Conservation (phyloP, 2,797 vertebrate genomes). For the Psittacula derbiana region DNA sequence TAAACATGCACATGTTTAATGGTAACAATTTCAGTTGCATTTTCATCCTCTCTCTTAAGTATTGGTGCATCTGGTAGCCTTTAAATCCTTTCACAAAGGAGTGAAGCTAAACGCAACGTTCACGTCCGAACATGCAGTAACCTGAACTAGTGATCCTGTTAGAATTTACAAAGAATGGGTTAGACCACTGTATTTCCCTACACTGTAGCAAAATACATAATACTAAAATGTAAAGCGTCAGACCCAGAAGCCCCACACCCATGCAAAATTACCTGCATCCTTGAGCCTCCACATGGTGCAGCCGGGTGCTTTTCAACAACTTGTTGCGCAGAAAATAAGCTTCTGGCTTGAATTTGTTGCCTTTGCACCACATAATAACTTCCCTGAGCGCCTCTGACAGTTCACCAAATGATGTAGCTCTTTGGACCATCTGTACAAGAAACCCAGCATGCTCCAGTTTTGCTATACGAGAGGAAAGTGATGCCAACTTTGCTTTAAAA, state of each 20-base stretch:
- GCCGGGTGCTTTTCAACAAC: slow-evolving; percentile 75
- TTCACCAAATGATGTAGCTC: slow-evolving; percentile 63
- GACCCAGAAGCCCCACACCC: not conserved
- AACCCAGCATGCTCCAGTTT: not conserved
- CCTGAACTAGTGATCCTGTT: not conserved
- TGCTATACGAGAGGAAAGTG: not conserved
- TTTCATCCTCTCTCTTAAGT: not conserved
- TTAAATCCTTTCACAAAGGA: not conserved
- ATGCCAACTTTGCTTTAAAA: not conserved
- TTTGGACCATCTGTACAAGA: slow-evolving; percentile 64
- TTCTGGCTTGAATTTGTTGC: slow-evolving; percentile 63
- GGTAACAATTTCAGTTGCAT: not conserved
- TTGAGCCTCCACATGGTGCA: slow-evolving; percentile 76
- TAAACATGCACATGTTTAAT: not conserved
- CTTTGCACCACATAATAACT: slow-evolving; percentile 72
- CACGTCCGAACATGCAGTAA: not conserved
- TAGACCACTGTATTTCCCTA: not conserved
- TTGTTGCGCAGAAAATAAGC: slow-evolving; percentile 74
- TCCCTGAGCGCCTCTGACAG: slow-evolving; percentile 72
- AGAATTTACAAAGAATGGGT: not conserved
- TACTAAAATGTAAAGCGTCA: not conserved
- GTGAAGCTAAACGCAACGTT: not conserved
- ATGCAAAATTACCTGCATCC: slow-evolving; percentile 72
- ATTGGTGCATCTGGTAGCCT: not conserved
- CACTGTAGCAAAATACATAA: not conserved